Evolutionary conservation across 2,888 invertebrate species (phyloP).

Genomic region (Callinectes sapidus): DNA sequence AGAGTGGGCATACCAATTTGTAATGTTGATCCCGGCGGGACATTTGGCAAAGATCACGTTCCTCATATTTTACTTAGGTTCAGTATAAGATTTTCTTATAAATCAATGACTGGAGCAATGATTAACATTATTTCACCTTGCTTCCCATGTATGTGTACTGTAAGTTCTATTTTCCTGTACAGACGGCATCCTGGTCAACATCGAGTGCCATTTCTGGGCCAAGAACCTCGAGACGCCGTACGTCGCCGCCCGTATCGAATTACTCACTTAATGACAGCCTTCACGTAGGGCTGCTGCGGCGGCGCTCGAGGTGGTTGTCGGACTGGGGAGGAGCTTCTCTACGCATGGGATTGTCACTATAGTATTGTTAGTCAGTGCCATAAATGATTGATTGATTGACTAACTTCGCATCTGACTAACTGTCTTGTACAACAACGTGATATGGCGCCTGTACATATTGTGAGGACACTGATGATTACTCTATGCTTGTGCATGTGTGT

Average conservation of each 20-base stretch:
- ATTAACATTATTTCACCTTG: not conserved
- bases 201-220: slow-evolving; percentile 15
- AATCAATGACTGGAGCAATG: not conserved
- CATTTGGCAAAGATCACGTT: not conserved
- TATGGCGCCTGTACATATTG: too few species aligned
- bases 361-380: too few species aligned
- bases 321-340: not conserved
- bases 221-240: not conserved
- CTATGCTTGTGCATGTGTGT: too few species aligned
- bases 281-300: not conserved
- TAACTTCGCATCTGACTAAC: too few species aligned
- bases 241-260: slow-evolving; percentile 11
- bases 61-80: not conserved
- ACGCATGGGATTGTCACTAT: not conserved
- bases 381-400: too few species aligned
- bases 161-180: not conserved
- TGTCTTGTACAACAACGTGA: too few species aligned
- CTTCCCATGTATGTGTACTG: not conserved
- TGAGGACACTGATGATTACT: too few species aligned
- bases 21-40: not conserved
- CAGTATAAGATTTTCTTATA: not conserved
- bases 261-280: not conserved
- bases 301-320: not conserved
- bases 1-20: not conserved
- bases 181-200: not conserved